Percentiles rank a stretch among this genome's conserved stretches.
Evolutionary conservation across 1,140 invertebrate species (phyloP).

Genomic region (Babylonia areolata): DNA sequence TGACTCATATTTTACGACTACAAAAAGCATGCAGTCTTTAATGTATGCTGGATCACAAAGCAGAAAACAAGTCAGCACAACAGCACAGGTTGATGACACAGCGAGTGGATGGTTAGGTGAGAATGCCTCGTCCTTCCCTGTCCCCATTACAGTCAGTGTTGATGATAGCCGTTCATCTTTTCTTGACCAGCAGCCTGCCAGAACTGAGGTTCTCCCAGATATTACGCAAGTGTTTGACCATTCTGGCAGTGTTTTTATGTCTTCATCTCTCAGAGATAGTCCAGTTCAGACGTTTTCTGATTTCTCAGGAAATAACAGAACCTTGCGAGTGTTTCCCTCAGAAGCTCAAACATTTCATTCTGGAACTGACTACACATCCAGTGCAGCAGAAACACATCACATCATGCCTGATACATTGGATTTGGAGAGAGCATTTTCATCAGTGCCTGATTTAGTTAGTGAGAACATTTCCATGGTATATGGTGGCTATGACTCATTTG

Average conservation of each 20-base stretch:
- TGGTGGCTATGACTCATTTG: too few relatives aligned
- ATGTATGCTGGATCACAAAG: neutral
- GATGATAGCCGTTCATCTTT: too few relatives aligned
- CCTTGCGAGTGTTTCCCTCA: neutral
- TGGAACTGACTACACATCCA: neutral
- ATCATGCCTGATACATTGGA: too few relatives aligned
- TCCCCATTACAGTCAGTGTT: too few relatives aligned
- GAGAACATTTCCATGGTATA: too few relatives aligned
- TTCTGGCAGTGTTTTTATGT: neutral
- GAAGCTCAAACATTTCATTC: neutral
- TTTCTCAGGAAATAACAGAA: too few relatives aligned
- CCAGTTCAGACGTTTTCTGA: too few relatives aligned
- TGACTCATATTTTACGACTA: neutral
- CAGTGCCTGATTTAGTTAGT: neutral
- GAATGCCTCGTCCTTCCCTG: neutral
- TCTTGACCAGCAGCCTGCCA: too few relatives aligned
- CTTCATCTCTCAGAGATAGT: neutral
- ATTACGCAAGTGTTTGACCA: neutral
- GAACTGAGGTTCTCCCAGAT: too few relatives aligned
- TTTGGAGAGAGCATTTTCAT: neutral
- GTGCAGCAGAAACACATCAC: too few relatives aligned
- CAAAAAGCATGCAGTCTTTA: neutral
- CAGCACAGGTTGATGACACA: neutral
- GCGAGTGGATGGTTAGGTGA: neutral
- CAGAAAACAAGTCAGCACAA: neutral